Evolutionary conservation across 2,888 invertebrate species (phyloP).

Genomic region (Myathropa florea): DNA sequence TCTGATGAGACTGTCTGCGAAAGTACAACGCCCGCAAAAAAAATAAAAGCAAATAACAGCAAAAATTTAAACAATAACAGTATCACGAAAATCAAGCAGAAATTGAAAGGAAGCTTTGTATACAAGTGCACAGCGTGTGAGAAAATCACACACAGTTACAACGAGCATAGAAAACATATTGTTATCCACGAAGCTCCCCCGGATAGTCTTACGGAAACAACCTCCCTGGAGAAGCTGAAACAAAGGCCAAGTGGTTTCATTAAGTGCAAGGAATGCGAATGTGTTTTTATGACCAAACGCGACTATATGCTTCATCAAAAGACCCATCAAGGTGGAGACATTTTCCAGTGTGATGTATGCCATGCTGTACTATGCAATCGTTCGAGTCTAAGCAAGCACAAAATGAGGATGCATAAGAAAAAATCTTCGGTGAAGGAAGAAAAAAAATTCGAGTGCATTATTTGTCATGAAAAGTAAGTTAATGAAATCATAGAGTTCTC

Average conservation of each 20-base stretch:
- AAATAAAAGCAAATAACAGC: background rate
- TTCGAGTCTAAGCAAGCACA: slow-evolving; percentile 49
- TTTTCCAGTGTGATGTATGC: slow-evolving; percentile 51
- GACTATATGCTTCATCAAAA: slow-evolving; percentile 53
- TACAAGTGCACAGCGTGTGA: slow-evolving; percentile 65
- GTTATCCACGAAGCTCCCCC: slow-evolving; percentile 46
- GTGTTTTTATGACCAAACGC: slow-evolving; percentile 43
- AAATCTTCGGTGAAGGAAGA: background rate
- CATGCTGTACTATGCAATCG: slow-evolving; percentile 16
- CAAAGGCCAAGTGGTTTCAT: slow-evolving; percentile 53
- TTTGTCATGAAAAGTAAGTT: slow-evolving; percentile 63
- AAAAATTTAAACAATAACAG: background rate
- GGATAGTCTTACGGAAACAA: slow-evolving; percentile 57
- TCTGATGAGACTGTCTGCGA: slow-evolving; percentile 21
- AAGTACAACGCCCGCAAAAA: slow-evolving; percentile 3
- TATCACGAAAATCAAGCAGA: background rate
- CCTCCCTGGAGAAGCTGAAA: slow-evolving; percentile 39
- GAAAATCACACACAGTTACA: slow-evolving; percentile 50
- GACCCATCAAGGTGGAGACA: slow-evolving; percentile 26
- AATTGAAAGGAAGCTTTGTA: slow-evolving; percentile 38
- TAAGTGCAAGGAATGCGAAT: slow-evolving; percentile 50
- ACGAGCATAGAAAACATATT: slow-evolving; percentile 63
- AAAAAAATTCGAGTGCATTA: slow-evolving; percentile 50
- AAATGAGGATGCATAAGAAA: slow-evolving; percentile 28
- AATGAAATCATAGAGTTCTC: background rate